Conservation (phyloP, 2,113 vertebrate species). For the Halichoeres trimaculatus region DNA sequence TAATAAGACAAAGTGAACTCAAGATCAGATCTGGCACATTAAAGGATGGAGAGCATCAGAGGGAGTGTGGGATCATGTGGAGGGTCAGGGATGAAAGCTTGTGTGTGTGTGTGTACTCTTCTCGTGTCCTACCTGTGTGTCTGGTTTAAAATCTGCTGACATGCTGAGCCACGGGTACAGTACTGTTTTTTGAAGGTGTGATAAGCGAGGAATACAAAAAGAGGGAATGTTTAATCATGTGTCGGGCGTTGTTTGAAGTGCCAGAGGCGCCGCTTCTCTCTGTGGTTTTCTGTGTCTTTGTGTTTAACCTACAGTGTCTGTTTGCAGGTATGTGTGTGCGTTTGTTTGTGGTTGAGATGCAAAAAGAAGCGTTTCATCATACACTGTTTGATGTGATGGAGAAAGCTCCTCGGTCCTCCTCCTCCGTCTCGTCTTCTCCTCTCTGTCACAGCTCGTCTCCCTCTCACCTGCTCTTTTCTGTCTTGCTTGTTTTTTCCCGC, state of each 20-base stretch:
- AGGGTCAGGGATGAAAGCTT: background rate
- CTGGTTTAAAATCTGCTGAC: background rate
- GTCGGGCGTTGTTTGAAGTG: slow-evolving; percentile 28
- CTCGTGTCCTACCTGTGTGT: background rate
- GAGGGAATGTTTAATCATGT: slow-evolving; percentile 32
- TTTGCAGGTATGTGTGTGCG: slow-evolving; percentile 3
- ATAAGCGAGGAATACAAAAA: slow-evolving; percentile 19
- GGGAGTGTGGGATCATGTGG: slow-evolving; percentile 7
- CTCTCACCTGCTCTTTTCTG: slow-evolving; percentile 24
- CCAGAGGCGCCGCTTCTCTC: too few relatives aligned
- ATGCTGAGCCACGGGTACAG: slow-evolving; percentile 4
- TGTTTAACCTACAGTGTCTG: slow-evolving; percentile 13
- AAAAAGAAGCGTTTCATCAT: slow-evolving; percentile 52
- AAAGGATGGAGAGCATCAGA: slow-evolving; percentile 2
- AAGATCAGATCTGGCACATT: slow-evolving; percentile 55
- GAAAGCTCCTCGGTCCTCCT: slow-evolving; percentile 23
- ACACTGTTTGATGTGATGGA: slow-evolving; percentile 56
- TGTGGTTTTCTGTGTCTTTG: slow-evolving; percentile 3
- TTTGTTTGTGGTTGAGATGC: slow-evolving; percentile 21
- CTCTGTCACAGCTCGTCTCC: slow-evolving; percentile 23
- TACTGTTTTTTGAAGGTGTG: slow-evolving; percentile 1
- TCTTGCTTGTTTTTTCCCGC: slow-evolving; percentile 18
- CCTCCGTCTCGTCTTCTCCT: slow-evolving; percentile 23
- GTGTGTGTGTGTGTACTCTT: background rate
- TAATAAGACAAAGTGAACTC: slow-evolving; percentile 65